Base-by-base conservation (phyloP, 1,140 invertebrate species). In the Coenobita brevimanus region DNA sequence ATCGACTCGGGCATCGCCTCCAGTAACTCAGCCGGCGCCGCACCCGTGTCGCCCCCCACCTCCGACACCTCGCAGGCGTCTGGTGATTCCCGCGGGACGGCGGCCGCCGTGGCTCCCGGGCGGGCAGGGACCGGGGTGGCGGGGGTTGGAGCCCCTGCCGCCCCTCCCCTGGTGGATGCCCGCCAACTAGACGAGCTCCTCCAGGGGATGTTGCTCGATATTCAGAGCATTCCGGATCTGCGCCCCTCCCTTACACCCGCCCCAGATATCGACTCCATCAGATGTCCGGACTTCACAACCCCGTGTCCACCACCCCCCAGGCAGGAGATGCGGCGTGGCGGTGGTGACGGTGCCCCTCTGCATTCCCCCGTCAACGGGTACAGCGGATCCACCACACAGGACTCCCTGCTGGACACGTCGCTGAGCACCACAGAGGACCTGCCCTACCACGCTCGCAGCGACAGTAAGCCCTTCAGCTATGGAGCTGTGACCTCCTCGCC, bases 401-500 rank as follows among this genome's bases (percentile, higher is more conserved):
- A 82, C 64, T 87, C 79, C 15, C 82, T 87, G 43, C 83, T 82
- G 21, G 86, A 88, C 43, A 75, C 89, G 21, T 89, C 89, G 3
- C 71, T 89, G 21, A 89, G 83, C 60, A 87, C 89, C 30, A 90
- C 71, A 27, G 62, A 64, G 15, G 89, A 90, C 50, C 89, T 91
- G 64, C 96, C 96, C 38, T 97, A 97, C 92, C 96, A 97, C 94
- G 96, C 96, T 82, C 93, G 96, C 73, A 94, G 95, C 76, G 95
- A 96, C 92, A 96, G 95, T 89, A 94, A 95, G 88, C 96, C 96
- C 27, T 97, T 97, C 92, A 96, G 95, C 21, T 97, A 97, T 94
- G 95, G 95, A 38, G 90, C 86, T 24, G 82, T 91, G 15, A 91
- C 90, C 4, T 89, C 89, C 21, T 90, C 89, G 21, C 89, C 90